Evolutionary conservation across 1,140 invertebrate genomes (phyloP), one percentile per base, ranked within the genome.

Genomic region (Uloborus diversus): DNA sequence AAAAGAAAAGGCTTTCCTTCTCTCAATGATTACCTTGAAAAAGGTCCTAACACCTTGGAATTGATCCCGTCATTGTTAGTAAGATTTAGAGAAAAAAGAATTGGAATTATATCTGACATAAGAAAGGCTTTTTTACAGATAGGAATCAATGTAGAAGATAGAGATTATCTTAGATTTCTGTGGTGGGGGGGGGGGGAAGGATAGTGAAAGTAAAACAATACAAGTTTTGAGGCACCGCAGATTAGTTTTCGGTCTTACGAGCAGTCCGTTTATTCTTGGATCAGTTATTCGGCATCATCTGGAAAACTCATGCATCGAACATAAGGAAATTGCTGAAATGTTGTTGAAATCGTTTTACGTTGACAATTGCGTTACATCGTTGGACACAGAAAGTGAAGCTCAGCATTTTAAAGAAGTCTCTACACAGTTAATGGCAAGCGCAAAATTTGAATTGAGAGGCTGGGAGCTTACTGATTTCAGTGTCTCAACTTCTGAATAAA

Each of bases 91-190:
- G 79, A 23, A 73, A 81, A 83, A 27, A 83, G 71, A 65, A 84
- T 85, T 70, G 86, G 83, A 25, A 83, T 87, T 0, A 84, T 85
- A 2, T 81, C 86, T 1, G 87, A 88, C 70, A 87, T 89, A 7
- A 79, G 81, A 32, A 86, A 85, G 47, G 87, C 86, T 0, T 88
- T 88, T 83, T 79, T 86, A n/a, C 85, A 87, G 79, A 86, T 88
- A 23, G 56, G 35, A 11, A 30, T 85, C n/a, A 23, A 4, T 11
- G 35, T 37, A 42, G 20, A 65, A 65, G 62, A 65, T 30, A 5
- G 37, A 33, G 62, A 65, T 47, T 35, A 37, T 65, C 32, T 47
- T 37, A 5, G 62, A 65, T 65, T 65, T 47, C 62, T 65, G n/a
- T 65, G 62, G 62, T 27, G 32, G 62, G 23, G 35, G 33, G 42